Evolutionary conservation across 2,113 vertebrate species (phyloP).

Genomic region (Ptilorrhoa leucosticta): DNA sequence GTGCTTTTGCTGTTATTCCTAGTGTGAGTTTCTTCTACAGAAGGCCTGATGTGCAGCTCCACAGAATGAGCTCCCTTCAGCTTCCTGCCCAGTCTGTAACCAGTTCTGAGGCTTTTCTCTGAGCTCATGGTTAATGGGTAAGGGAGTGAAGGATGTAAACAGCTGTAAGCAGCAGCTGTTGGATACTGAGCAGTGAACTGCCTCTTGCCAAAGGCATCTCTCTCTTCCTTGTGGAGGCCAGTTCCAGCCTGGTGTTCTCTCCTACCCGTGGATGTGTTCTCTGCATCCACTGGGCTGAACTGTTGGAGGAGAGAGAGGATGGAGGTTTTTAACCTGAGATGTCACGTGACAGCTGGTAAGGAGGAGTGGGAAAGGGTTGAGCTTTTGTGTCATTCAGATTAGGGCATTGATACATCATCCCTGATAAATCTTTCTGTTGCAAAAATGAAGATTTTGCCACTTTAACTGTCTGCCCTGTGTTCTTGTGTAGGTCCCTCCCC

Average conservation of each 20-base stretch:
- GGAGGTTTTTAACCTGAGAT: not conserved
- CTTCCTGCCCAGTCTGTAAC: not conserved
- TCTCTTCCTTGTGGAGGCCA: not conserved
- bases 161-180: constrained; percentile 37
- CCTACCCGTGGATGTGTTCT: rapidly evolving
- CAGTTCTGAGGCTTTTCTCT: not conserved
- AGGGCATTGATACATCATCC: not conserved
- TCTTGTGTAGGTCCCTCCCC: not conserved
- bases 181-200: not conserved
- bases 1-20: not conserved
- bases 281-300: not conserved
- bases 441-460: not conserved
- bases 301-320: not conserved
- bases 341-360: not conserved
- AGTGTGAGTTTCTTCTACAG: not conserved
- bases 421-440: not conserved
- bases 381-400: not conserved
- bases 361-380: not conserved
- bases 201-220: not conserved
- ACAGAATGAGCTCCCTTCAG: not conserved
- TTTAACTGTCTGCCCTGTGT: not conserved
- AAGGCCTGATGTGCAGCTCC: not conserved
- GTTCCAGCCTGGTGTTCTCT: not conserved
- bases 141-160: not conserved
- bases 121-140: rapidly evolving